A percentile compares a stretch with the other conserved stretches of the same genome.
These are phyloP conservation scores for Todus mexicanus DNA, from an alignment of 2,797 vertebrate genomes.

Conservation along the genomic window DNA sequence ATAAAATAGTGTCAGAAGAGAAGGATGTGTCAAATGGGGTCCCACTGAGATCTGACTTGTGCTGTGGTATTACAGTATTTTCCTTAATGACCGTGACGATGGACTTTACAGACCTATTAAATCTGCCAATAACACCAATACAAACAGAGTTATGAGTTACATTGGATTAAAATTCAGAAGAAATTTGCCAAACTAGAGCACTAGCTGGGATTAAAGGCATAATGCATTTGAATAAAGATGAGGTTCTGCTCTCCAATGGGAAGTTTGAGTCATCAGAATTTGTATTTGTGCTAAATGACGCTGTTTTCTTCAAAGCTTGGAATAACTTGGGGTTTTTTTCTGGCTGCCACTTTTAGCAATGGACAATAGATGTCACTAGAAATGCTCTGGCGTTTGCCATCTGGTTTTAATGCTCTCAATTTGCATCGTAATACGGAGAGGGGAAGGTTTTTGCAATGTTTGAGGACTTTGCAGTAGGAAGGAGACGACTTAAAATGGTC, in stretches of 20 bases:
- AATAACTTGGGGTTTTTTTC: background rate
- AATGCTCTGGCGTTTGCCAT: background rate
- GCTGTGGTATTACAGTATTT: background rate
- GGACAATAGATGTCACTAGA: background rate
- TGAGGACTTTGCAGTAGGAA: background rate
- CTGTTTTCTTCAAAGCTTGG: background rate
- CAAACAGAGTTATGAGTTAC: background rate
- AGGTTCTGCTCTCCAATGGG: background rate
- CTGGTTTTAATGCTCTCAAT: background rate
- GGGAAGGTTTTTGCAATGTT: background rate
- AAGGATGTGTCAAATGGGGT: background rate
- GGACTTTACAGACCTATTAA: background rate
- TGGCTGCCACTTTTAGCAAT: background rate
- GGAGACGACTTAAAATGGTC: background rate
- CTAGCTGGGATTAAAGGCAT: background rate
- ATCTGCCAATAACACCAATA: background rate
- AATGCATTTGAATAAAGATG: background rate
- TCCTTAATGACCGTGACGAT: background rate
- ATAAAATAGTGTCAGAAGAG: background rate
- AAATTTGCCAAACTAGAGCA: background rate
- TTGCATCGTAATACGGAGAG: fast-evolving
- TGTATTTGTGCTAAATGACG: background rate
- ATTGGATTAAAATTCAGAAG: background rate
- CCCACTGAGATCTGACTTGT: background rate
- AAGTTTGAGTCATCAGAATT: background rate